A percentile compares a stretch with the other conserved stretches of the same genome.
phyloP scores from a whole-genome alignment of 2,888 invertebrate genomes.

The Drosophila greeni region DNA sequence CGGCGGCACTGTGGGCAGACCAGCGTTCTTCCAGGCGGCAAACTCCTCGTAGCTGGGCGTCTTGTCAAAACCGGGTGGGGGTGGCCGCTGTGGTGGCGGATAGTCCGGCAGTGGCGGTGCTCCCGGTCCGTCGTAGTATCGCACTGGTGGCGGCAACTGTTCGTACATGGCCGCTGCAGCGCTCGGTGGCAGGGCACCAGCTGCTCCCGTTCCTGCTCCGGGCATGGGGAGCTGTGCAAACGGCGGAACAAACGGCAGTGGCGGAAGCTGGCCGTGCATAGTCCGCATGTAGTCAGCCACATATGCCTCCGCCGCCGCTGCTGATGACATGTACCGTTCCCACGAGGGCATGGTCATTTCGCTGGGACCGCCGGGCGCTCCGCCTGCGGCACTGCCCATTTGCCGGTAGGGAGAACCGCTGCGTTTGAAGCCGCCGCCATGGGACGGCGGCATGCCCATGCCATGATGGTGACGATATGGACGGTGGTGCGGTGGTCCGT shows the following conservation, averaged over 20 bases:
- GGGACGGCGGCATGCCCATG: conserved; percentile 55
- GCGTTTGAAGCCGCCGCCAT: conserved; percentile 65
- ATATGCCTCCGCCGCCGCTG: conserved; percentile 89
- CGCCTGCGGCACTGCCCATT: conserved; percentile 60
- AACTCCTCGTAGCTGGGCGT: conserved; percentile 86
- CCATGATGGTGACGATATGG: conserved; percentile 80
- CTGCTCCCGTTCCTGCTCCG: conserved; percentile 80
- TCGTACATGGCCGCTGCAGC: conserved; percentile 80
- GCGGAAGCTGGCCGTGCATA: conserved; percentile 91
- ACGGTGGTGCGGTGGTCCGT: conserved; percentile 78
- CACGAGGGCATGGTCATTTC: conserved; percentile 83
- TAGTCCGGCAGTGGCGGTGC: conserved; percentile 86
- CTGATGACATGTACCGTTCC: conserved; percentile 82
- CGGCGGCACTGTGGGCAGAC: conserved; percentile 74
- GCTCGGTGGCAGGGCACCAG: conserved; percentile 77
- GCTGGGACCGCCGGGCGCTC: conserved; percentile 77
- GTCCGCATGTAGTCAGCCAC: conserved; percentile 93
- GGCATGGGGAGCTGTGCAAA: conserved; percentile 84
- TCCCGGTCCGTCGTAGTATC: conserved; percentile 86
- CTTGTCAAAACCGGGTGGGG: conserved; percentile 83
- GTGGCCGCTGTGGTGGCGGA: conserved; percentile 80
- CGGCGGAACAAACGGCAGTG: conserved; percentile 90
- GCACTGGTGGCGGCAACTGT: conserved; percentile 85
- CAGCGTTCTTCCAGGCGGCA: conserved; percentile 76
- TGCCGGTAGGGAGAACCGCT: conserved; percentile 73